Evolutionary conservation across 2,113 vertebrate species (phyloP).

Genomic region (Mormoops blainvillei): DNA sequence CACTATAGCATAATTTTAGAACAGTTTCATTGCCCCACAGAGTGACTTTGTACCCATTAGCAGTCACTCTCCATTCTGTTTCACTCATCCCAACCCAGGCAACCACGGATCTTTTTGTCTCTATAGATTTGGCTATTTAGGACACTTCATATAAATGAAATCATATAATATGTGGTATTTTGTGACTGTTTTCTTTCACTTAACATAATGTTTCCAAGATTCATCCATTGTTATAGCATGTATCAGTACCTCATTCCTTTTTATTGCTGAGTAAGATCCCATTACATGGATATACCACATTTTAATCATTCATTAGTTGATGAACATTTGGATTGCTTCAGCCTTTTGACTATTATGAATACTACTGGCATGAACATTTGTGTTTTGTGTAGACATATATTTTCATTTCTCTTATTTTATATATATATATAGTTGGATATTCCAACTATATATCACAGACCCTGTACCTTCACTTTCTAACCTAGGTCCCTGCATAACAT

Average conservation of each 20-base stretch:
- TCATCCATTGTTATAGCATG: not conserved
- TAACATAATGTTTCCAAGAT: not conserved
- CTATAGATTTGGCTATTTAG: not conserved
- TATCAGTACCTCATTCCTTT: not conserved
- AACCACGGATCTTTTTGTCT: not conserved
- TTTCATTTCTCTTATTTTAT: constrained; percentile 36
- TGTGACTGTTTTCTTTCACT: not conserved
- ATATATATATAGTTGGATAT: too few relatives aligned
- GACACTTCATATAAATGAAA: not conserved
- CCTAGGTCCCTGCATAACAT: not conserved
- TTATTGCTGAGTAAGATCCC: not conserved
- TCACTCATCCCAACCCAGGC: too few relatives aligned
- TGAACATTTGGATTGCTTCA: not conserved
- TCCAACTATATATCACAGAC: not conserved
- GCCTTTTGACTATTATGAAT: not conserved
- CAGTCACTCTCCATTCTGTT: not conserved
- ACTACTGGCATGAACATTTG: not conserved
- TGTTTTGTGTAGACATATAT: not conserved
- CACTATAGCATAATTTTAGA: not conserved
- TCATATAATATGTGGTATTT: not conserved
- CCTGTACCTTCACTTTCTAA: not conserved
- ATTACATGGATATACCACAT: not conserved
- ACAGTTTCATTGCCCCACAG: not conserved
- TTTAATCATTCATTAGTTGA: not conserved
- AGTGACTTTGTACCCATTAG: not conserved